phyloP scores from a whole-genome alignment of 2,888 invertebrate genomes.

The Aphodius granarius region DNA sequence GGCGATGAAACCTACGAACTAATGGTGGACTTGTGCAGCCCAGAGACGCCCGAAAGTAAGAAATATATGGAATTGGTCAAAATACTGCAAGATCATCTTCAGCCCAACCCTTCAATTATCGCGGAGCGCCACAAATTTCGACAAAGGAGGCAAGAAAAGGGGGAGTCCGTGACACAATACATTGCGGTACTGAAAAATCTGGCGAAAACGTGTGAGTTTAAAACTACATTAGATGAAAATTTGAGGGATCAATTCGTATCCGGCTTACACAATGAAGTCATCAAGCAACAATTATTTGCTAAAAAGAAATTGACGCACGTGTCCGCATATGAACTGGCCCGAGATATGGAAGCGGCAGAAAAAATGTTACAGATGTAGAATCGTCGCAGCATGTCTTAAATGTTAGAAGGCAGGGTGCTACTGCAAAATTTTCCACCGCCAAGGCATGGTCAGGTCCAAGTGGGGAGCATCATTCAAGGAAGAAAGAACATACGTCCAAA shows the following conservation, averaged over 20 bases:
- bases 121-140: slow-evolving; percentile 27
- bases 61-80: slow-evolving; percentile 18
- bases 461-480: background rate
- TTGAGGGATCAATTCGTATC: slow-evolving; percentile 22
- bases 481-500: background rate
- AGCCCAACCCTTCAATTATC: slow-evolving; percentile 22
- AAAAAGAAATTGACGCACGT: slow-evolving; percentile 15
- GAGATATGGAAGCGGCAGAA: slow-evolving; percentile 2
- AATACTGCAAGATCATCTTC: slow-evolving; percentile 23
- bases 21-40: slow-evolving; percentile 21
- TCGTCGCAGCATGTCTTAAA: slow-evolving; percentile 9
- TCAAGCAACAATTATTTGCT: slow-evolving; percentile 21
- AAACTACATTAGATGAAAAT: background rate
- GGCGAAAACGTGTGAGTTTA: background rate
- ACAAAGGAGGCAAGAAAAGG: slow-evolving; percentile 5
- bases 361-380: background rate
- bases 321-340: slow-evolving; percentile 12
- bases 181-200: background rate
- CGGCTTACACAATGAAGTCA: slow-evolving; percentile 3
- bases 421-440: too few relatives aligned
- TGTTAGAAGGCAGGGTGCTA: background rate
- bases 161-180: slow-evolving; percentile 12
- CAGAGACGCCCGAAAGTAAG: background rate
- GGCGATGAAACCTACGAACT: slow-evolving; percentile 27
- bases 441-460: too few relatives aligned